Evolutionary conservation across 2,888 invertebrate genomes (phyloP), one percentile per base, ranked within the genome.

Genomic region (Eucera pruinosa): DNA sequence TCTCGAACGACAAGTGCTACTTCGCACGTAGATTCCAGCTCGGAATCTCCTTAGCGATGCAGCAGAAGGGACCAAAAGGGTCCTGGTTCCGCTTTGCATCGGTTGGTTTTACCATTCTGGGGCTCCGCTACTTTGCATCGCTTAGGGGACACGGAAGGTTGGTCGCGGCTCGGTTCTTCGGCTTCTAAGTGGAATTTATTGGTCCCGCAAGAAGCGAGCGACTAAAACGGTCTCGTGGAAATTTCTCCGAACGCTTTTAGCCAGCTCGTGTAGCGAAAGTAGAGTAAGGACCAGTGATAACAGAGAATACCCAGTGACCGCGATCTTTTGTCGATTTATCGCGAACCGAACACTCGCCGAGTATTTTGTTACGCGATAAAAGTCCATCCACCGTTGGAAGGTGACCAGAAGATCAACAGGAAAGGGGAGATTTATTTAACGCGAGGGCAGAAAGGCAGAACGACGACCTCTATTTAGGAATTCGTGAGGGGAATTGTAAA

Each of bases 11-110:
- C 82, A 79, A 82, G 74, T 82, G 84, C 71, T 81, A 67, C 69
- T 84, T 84, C 84, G 84, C 84, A 80, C 84, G 82, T 84, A 83
- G 81, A 85, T 83, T 83, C 48, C 75, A 75, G 71, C 73, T 80
- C 45, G 69, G 71, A 86, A 85, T 86, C 86, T 82, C 47, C 82
- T 82, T 86, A 82, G 78, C 70, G 69, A 79, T 67, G 70, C 83
- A 64, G 55, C 45, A 58, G 48, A 55, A 25, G 18, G 23, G 3
- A 23, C 30, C 39, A 36, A 43, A n/a, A 7, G 39, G 15, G 52
- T 58, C 74, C 64, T 69, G 61, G 71, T 79, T 71, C 74, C 68
- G 69, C 78, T 83, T 81, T 80, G 81, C 85, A 80, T 85, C 71
- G 75, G 61, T 61, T 66, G 67, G 41, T 57, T 75, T 77, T 43